These are phyloP conservation scores for Drosophila prosaltans DNA, from an alignment of 1,140 invertebrate species.

Conservation along the genomic window DNA sequence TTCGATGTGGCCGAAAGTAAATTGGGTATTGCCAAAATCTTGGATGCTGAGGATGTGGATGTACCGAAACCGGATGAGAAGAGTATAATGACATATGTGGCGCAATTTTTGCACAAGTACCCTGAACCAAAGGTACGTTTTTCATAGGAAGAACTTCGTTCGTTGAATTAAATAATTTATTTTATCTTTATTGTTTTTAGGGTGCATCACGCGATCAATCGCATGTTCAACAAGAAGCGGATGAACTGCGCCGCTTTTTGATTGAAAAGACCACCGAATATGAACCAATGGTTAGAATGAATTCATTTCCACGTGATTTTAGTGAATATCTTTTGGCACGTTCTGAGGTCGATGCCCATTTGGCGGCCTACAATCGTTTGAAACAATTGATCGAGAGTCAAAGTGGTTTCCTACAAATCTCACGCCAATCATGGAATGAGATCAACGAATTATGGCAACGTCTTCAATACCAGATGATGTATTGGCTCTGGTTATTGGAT, in stretches of 20 bases:
- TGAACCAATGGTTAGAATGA: conserved; percentile 85
- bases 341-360: conserved; percentile 88
- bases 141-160: too few species aligned
- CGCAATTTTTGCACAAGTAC: conserved; percentile 98
- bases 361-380: conserved; percentile 88
- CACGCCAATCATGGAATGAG: conserved; percentile 91
- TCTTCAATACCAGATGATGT: conserved; percentile 89
- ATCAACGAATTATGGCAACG: conserved; percentile 90
- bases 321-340: conserved; percentile 89
- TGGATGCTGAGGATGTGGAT: conserved; percentile 99
- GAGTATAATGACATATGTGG: conserved; percentile 99
- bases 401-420: conserved; percentile 89
- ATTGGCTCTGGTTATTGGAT: conserved; percentile 94
- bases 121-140: conserved; percentile 88
- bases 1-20: conserved; percentile 96
- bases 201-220: conserved; percentile 77
- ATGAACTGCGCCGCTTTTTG: conserved; percentile 91
- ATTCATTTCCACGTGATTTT: conserved; percentile 87
- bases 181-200: conserved; percentile 1
- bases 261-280: conserved; percentile 88
- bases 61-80: conserved; percentile 98
- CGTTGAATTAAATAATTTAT: too few species aligned
- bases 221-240: conserved; percentile 91
- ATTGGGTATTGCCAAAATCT: conserved; percentile 94
- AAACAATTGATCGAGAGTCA: conserved; percentile 90